Base-by-base conservation (phyloP, 2,888 invertebrate genomes). In the Timema cristinae region DNA sequence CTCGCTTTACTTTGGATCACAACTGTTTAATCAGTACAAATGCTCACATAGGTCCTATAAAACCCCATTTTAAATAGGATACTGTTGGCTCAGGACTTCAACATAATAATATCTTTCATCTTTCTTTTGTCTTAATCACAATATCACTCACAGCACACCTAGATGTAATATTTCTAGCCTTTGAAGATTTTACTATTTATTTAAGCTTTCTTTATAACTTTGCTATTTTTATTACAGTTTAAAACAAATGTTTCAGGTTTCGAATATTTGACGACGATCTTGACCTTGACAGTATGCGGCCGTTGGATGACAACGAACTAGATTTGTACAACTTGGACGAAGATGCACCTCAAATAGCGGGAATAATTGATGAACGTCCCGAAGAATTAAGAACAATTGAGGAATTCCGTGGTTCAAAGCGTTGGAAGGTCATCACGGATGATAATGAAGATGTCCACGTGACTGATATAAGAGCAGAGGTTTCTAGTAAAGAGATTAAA, bases 341-440 rank as follows among this genome's bases (percentile, higher is more conserved):
- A 79, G 95, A 97, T 81, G 94, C 92, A 0, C 97, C 97, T 0
- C 92, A 92, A 81, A 90, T 97, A 75, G 96, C 92, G 0, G 95
- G 92, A 1, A 87, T 96, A 69, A 87, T 95, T 68, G 96, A 96
- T 80, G 95, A 96, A 67, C 81, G 92, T 76, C 91, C 92, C 0
- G 85, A 88, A 70, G 88, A 91, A 75, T 77, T 92, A 10, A 76
- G 81, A 74, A 77, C 71, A 8, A 67, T 78, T 51, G 79, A 79
- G 68, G 73, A 76, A 52, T 76, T 76, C 61, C 71, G 74, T n/a
- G 72, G 69, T 8, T 70, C 74, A 6, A 74, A 73, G 15, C 67
- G 70, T 49, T 76, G 76, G 76, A 75, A 72, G 66, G 71, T 74
- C 48, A 68, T 76, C 32, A 68, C 72, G 67, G 75, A 74, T 71